Base-by-base conservation (phyloP, 2,113 vertebrate species). In the Ictalurus furcatus region DNA sequence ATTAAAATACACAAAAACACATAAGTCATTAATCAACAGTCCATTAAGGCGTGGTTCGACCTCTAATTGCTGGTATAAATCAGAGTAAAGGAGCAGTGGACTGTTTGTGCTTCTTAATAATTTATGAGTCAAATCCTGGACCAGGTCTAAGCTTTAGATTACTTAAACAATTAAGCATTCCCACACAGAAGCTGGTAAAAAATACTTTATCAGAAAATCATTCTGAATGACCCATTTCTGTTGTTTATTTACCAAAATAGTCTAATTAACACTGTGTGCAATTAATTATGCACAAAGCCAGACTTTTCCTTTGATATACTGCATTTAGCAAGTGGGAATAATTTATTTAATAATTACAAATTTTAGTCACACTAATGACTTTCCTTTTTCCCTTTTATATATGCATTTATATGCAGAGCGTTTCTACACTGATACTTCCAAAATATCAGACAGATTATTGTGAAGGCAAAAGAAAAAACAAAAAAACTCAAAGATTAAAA, bases 31-130 rank as follows among this genome's bases (percentile, higher is more conserved):
- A 81, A 79, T 59, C 59, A 85, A 71, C 59, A 85, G 6, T 86
- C 65, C 88, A 89, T 89, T 52, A 89, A 86, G 84, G 88, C 28
- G 88, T 67, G 88, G 63, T 81, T n/a, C 74, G 23, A 19, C 76
- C 16, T 59, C 76, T 59, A 89, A 89, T 79, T 81, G 37, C 74
- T 28, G 83, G 54, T 67, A 85, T 89, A 89, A 89, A 89, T 86
- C 84, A 86, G 58, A 44, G 61, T 4, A 81, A 86, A 81, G 44
- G 76, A 85, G 73, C 19, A 37, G 28, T 30, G 25, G 76, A 34
- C 73, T 65, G 52, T 71, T 85, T 34, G 48, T n/a, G 76, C 44
- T 81, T 30, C 84, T 59, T 80, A 58, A 85, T 69, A 69, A 86
- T 89, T 89, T 71, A 89, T 89, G 61, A 85, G 61, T 71, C 48